Evolutionary conservation across 2,888 invertebrate species (phyloP).

Genomic region (Bellardia bayeri): DNA sequence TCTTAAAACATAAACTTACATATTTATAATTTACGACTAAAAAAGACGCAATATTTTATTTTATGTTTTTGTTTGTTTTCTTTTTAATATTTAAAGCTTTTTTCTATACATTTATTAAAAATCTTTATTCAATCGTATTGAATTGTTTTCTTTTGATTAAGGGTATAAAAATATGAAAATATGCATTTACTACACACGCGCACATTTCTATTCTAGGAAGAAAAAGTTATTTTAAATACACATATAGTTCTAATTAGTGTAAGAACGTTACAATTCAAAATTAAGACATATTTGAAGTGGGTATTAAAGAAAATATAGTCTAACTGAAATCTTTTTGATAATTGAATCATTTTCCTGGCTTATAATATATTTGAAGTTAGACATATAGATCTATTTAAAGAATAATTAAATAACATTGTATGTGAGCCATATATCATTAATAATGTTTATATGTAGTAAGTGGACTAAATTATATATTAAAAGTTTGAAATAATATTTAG

Average conservation of each 20-base stretch:
- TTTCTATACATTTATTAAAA: conserved; percentile 59
- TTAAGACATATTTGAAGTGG: too few species aligned
- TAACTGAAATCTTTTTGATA: too few species aligned
- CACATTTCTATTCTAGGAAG: conserved; percentile 17
- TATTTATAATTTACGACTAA: conserved; percentile 54
- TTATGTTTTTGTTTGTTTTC: conserved; percentile 5
- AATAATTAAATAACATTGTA: too few species aligned
- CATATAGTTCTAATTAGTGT: neutral
- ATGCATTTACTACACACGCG: conserved; percentile 24
- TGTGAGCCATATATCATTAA: too few species aligned
- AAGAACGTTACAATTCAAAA: too few species aligned
- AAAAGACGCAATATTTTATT: conserved; percentile 52
- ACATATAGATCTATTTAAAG: too few species aligned
- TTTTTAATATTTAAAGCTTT: conserved; percentile 57
- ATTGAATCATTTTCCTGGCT: too few species aligned
- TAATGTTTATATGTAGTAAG: neutral
- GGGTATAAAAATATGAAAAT: conserved; percentile 67
- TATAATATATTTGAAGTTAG: too few species aligned
- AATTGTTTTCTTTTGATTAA: conserved; percentile 42
- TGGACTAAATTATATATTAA: neutral
- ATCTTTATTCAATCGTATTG: conserved; percentile 34
- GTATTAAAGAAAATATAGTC: too few species aligned
- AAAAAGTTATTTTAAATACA: conserved; percentile 10
- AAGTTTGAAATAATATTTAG: conserved; percentile 5
- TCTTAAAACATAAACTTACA: conserved; percentile 55